A percentile compares a stretch with the other conserved stretches of the same genome.
Conservation (phyloP, 2,888 invertebrate species). For the Nephrotoma flavescens region DNA sequence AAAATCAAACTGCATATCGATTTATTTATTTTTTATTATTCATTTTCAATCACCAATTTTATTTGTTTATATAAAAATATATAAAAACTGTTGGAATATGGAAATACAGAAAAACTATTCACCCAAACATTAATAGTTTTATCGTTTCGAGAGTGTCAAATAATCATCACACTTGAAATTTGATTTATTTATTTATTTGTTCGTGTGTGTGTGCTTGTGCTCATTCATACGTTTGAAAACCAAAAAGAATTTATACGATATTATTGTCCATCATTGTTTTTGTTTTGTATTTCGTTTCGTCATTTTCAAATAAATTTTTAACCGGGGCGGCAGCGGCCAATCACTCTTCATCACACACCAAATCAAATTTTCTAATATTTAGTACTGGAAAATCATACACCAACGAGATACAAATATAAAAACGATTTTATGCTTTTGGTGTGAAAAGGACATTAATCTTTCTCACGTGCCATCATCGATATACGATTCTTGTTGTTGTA, state of each 20-base stretch:
- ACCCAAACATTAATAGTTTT: neutral
- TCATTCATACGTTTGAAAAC: too few relatives aligned
- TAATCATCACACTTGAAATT: neutral
- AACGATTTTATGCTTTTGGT: neutral
- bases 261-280: neutral
- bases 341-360: neutral
- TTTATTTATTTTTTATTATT: neutral
- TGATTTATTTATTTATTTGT: neutral
- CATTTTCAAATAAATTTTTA: neutral
- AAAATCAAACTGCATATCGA: neutral
- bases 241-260: neutral
- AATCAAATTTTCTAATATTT: neutral
- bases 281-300: too few relatives aligned
- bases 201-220: neutral
- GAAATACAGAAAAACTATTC: neutral
- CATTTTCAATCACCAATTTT: neutral
- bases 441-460: neutral
- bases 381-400: neutral
- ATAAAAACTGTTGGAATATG: neutral
- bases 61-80: neutral
- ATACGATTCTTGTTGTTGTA: neutral
- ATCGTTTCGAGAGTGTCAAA: neutral
- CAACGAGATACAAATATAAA: neutral
- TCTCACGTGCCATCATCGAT: neutral
- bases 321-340: neutral